Evolutionary conservation across 2,797 vertebrate species (phyloP).

Genomic region (Microchirus variegatus): DNA sequence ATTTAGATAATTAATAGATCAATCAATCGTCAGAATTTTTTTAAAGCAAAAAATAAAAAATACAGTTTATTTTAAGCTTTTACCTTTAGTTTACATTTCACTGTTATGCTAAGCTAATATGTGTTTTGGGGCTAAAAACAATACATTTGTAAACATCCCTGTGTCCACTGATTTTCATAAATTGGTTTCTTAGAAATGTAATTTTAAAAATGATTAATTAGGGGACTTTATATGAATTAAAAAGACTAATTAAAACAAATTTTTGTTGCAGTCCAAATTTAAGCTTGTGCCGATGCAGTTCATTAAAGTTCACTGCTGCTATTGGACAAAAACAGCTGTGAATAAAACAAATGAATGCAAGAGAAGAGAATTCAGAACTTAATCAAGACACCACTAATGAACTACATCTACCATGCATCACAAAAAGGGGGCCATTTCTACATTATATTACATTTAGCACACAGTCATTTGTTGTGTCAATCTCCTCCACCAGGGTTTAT

Average conservation of each 20-base stretch:
- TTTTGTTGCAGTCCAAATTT: background rate
- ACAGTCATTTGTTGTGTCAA: conserved; percentile 32
- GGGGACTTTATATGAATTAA: background rate
- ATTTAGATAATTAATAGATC: too few species aligned
- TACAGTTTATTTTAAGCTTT: background rate
- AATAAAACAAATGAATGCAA: background rate
- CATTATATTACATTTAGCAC: conserved; percentile 27
- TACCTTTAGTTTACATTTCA: background rate
- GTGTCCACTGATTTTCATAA: background rate
- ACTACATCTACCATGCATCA: background rate
- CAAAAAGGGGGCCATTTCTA: conserved; percentile 12
- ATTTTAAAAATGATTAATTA: background rate
- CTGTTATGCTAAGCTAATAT: background rate
- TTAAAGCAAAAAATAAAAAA: too few species aligned
- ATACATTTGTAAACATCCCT: background rate
- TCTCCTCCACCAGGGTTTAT: conserved; percentile 10
- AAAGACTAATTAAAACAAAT: too few species aligned
- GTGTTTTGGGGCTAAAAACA: background rate
- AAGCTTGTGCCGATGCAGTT: background rate
- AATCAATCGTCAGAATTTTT: too few species aligned
- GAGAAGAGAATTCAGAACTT: background rate
- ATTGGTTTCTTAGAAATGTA: background rate
- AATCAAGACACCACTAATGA: background rate
- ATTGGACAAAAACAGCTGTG: background rate
- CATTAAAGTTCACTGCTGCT: background rate